Evolutionary conservation across 2,113 vertebrate species (phyloP).

Genomic region (Lasiurus cinereus): DNA sequence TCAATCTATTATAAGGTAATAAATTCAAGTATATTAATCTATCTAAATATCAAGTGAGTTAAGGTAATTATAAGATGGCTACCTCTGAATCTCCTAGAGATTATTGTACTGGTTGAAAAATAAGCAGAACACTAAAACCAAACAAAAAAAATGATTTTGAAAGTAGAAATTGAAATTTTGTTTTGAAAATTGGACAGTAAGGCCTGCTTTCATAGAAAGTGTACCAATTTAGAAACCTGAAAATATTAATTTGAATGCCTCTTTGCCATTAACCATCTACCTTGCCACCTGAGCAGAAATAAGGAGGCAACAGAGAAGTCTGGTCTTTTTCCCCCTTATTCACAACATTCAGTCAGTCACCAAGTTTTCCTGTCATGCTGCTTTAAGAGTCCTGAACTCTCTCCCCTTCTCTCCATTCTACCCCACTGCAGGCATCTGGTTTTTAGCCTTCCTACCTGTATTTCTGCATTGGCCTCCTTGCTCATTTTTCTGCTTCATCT

Average conservation of each 20-base stretch:
- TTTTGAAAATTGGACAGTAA: not conserved
- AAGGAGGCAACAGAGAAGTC: not conserved
- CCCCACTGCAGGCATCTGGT: rapidly evolving
- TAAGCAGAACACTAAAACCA: constrained; percentile 28
- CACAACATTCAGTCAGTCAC: not conserved
- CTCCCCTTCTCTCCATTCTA: not conserved
- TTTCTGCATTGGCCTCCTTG: not conserved
- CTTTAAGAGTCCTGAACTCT: not conserved
- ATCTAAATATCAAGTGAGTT: constrained; percentile 68
- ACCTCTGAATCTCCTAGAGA: not conserved
- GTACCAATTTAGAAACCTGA: not conserved
- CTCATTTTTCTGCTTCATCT: not conserved
- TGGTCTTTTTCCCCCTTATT: not conserved
- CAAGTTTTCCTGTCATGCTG: not conserved
- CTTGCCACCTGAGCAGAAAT: not conserved
- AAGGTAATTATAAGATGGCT: constrained; percentile 55
- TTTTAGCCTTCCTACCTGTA: not conserved
- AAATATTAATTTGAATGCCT: not conserved
- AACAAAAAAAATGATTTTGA: constrained; percentile 2
- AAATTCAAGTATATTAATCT: constrained; percentile 65
- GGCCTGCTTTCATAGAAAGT: not conserved
- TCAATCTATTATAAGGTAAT: constrained; percentile 70
- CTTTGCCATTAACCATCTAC: not conserved
- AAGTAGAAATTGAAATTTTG: not conserved
- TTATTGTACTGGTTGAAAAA: not conserved